Evolutionary conservation across 2,113 vertebrate genomes (phyloP).

Genomic region (Elaphurus davidianus): DNA sequence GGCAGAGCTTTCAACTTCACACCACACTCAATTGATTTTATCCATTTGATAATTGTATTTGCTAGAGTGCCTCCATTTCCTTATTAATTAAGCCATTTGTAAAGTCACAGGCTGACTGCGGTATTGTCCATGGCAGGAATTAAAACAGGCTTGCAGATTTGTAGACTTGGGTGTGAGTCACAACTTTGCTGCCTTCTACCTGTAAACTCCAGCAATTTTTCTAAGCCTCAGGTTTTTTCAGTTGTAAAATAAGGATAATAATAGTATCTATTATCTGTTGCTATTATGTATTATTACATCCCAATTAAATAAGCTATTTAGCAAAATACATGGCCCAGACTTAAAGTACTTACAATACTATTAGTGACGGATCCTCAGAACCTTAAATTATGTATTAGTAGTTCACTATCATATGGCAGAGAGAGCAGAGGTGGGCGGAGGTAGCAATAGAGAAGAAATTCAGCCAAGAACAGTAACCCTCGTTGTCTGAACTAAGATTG

Average conservation of each 20-base stretch:
- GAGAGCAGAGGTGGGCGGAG: not conserved
- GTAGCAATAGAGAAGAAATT: not conserved
- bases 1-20: not conserved
- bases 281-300: not conserved
- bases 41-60: not conserved
- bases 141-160: not conserved
- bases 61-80: not conserved
- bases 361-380: not conserved
- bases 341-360: not conserved
- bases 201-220: not conserved
- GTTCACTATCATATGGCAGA: not conserved
- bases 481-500: not conserved
- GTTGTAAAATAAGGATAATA: not conserved
- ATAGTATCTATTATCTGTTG: not conserved
- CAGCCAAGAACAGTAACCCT: not conserved
- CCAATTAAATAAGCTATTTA: not conserved
- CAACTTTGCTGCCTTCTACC: not conserved
- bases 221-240: not conserved
- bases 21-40: not conserved
- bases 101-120: not conserved
- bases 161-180: not conserved
- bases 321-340: not conserved
- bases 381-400: not conserved
- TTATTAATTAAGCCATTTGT: slow-evolving; percentile 6
- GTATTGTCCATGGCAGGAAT: not conserved